Base-by-base conservation (phyloP, 2,888 invertebrate species). In the Arrhopalites spinosus region DNA sequence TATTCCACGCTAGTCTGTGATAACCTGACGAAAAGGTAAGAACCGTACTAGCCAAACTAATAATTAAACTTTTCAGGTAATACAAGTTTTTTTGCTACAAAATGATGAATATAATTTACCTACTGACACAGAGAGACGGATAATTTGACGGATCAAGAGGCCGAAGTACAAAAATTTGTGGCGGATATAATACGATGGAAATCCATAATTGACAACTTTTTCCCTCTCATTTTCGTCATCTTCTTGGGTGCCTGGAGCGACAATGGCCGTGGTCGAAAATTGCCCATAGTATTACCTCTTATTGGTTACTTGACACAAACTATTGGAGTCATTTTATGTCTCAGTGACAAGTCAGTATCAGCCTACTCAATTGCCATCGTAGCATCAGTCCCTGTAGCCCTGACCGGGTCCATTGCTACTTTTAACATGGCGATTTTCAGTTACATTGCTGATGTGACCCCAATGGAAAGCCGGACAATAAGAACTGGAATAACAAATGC, bases 401-500 rank as follows among this genome's bases (percentile, higher is more conserved):
- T 90, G 59, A 87, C 88, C 30, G 90, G 90, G 25, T 89, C 90
- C 23, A 85, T 86, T 76, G 86, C 89, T 53, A 77, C 78, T 13
- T 76, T 80, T 45, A 80, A 80, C 69, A 77, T 81, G 80, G 80
- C 79, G 7, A 77, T 81, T 23, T 80, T 78, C 73, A 78, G 78
- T 66, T 80, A 81, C 63, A 73, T 80, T 50, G 81, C 79, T 0
- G 81, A 81, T 53, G 77, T 78, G 23, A 80, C 90, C 53, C 86
- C 88, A 1, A 75, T 88, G 27, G 89, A 90, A 80, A 86, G 88
- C 79, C 86, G 90, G 29, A 90, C 90, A 1, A 86, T 90, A 67
- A 86, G 90, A 82, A 86, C 90, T 64, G 90, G 90, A 20, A 83
- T 89, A 15, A 87, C 89, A 17, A 88, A 87, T 76, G 85, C 88